Conservation (phyloP, 2,888 invertebrate genomes). For the Dorcus parallelipipedus region DNA sequence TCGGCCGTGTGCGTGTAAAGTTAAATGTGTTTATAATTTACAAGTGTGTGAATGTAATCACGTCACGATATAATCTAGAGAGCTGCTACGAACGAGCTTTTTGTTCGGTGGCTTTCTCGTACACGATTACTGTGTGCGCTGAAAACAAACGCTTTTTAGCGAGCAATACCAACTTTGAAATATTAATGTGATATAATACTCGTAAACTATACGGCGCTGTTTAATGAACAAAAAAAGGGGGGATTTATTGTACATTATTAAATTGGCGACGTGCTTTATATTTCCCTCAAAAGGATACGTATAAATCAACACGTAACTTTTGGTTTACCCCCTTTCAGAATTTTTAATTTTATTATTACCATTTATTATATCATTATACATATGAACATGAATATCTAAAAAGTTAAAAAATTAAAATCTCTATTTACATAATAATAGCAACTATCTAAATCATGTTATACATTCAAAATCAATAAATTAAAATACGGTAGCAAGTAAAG, state of each 20-base stretch:
- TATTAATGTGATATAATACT: slow-evolving; percentile 20
- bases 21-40: slow-evolving; percentile 22
- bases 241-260: slow-evolving; percentile 2
- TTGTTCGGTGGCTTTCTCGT: slow-evolving; percentile 11
- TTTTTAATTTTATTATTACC: too few species aligned
- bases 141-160: slow-evolving; percentile 18
- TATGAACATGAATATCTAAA: too few species aligned
- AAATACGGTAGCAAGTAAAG: too few species aligned
- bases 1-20: slow-evolving; percentile 13
- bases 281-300: too few species aligned
- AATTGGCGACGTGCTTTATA: not conserved
- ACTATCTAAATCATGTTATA: too few species aligned
- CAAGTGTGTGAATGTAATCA: slow-evolving; percentile 20
- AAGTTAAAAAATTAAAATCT: too few species aligned
- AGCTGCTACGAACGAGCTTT: slow-evolving; percentile 8
- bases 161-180: slow-evolving; percentile 16
- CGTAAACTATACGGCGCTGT: slow-evolving; percentile 14
- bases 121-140: slow-evolving; percentile 1
- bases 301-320: too few species aligned
- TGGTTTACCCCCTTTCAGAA: too few species aligned
- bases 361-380: too few species aligned
- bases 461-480: too few species aligned
- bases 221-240: slow-evolving; percentile 4
- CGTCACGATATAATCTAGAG: slow-evolving; percentile 20
- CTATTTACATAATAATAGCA: too few species aligned